Evolutionary conservation across 2,888 invertebrate genomes (phyloP).

Genomic region (Electrophaes corylata): DNA sequence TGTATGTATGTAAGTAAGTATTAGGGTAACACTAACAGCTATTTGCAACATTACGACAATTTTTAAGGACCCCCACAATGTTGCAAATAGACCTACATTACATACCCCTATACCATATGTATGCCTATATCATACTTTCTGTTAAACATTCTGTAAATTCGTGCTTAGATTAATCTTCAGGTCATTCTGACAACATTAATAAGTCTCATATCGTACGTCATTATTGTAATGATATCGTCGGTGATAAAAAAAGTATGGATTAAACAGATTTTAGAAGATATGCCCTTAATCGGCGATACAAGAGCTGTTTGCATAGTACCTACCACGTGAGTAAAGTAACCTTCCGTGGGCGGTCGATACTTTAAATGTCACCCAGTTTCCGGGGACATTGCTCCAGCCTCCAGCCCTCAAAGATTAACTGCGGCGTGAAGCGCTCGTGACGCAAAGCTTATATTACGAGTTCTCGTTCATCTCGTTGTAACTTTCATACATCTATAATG

Average conservation of each 20-base stretch:
- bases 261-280: background rate
- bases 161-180: background rate
- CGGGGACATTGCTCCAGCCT: constrained; percentile 53
- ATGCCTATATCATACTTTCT: no score
- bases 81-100: no score
- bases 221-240: no score
- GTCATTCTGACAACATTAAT: background rate
- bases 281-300: background rate
- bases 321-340: constrained; percentile 42
- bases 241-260: no score
- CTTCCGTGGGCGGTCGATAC: constrained; percentile 60
- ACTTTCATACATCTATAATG: constrained; percentile 37
- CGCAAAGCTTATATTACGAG: constrained; percentile 25
- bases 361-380: constrained; percentile 71
- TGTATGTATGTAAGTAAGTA: no score
- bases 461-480: constrained; percentile 24
- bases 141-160: no score
- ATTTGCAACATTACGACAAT: no score
- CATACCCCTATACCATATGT: no score
- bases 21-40: no score
- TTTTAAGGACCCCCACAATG: no score
- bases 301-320: constrained; percentile 43
- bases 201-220: no score
- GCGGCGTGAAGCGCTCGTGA: constrained; percentile 30
- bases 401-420: constrained; percentile 37